Conservation (phyloP, 2,888 invertebrate species). For the Nemoura dubitans region DNA sequence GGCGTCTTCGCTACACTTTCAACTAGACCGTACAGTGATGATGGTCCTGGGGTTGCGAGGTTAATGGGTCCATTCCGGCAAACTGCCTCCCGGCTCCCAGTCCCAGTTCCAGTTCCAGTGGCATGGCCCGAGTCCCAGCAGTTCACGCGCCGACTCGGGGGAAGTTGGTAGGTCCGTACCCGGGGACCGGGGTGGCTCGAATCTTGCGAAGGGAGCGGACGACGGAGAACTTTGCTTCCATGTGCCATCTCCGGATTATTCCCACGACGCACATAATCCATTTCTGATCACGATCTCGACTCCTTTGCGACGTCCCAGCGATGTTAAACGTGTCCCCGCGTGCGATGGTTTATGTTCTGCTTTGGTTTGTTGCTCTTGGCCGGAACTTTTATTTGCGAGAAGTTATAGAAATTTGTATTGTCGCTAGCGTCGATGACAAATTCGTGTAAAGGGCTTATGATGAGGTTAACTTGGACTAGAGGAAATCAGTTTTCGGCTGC, state of each 20-base stretch:
- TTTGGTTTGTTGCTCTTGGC: neutral
- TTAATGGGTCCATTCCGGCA: slow-evolving; percentile 49
- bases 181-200: neutral
- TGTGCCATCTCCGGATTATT: slow-evolving; percentile 34
- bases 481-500: neutral
- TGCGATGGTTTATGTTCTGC: neutral
- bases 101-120: neutral
- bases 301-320: neutral
- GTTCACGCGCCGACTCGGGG: neutral
- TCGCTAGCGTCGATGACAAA: neutral
- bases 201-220: neutral
- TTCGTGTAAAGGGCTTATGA: neutral
- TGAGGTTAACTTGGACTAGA: neutral
- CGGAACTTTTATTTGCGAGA: neutral
- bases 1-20: too few species aligned
- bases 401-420: neutral
- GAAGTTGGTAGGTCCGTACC: neutral
- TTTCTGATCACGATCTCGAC: slow-evolving; percentile 45
- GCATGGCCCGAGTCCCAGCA: neutral
- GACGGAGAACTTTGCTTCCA: neutral
- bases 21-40: too few species aligned
- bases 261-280: slow-evolving; percentile 47
- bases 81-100: slow-evolving; percentile 43
- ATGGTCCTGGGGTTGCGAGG: slow-evolving; percentile 33
- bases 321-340: neutral